Conservation (phyloP, 2,888 invertebrate genomes). For the Andrena fulva region DNA sequence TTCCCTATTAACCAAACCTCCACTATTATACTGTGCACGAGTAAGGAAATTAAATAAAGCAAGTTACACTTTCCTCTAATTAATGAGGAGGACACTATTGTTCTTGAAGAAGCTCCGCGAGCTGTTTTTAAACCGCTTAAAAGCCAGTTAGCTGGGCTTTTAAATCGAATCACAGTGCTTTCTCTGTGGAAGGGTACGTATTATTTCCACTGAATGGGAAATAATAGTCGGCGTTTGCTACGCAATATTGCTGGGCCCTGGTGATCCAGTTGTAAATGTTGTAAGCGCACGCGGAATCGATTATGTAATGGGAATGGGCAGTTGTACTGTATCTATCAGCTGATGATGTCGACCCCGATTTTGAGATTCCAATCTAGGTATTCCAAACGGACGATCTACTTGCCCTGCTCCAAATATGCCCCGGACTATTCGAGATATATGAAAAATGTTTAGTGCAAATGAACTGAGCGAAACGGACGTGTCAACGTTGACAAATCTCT, state of each 20-base stretch:
- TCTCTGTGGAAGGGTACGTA: background rate
- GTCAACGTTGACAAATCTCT: background rate
- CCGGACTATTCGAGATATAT: background rate
- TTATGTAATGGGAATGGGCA: slow-evolving; percentile 46
- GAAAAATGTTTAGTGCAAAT: slow-evolving; percentile 4
- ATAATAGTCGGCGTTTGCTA: background rate
- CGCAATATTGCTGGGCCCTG: background rate
- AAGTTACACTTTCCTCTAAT: background rate
- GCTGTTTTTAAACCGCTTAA: background rate
- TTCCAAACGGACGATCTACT: slow-evolving; percentile 72
- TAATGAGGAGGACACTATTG: background rate
- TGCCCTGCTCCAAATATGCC: slow-evolving; percentile 38
- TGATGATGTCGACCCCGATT: slow-evolving; percentile 63
- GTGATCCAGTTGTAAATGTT: slow-evolving; percentile 38
- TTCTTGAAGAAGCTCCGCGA: background rate
- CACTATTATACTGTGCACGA: background rate
- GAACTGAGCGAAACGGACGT: background rate
- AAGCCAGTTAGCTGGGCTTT: background rate
- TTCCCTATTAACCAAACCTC: background rate
- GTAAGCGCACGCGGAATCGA: slow-evolving; percentile 27
- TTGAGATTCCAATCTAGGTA: slow-evolving; percentile 71
- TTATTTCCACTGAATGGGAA: slow-evolving; percentile 4
- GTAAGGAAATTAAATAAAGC: background rate
- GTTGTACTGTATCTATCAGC: slow-evolving; percentile 37
- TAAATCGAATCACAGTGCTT: slow-evolving; percentile 7